These are phyloP conservation scores for Otocyon megalotis DNA, from an alignment of 2,113 vertebrate species.

Conservation along the genomic window DNA sequence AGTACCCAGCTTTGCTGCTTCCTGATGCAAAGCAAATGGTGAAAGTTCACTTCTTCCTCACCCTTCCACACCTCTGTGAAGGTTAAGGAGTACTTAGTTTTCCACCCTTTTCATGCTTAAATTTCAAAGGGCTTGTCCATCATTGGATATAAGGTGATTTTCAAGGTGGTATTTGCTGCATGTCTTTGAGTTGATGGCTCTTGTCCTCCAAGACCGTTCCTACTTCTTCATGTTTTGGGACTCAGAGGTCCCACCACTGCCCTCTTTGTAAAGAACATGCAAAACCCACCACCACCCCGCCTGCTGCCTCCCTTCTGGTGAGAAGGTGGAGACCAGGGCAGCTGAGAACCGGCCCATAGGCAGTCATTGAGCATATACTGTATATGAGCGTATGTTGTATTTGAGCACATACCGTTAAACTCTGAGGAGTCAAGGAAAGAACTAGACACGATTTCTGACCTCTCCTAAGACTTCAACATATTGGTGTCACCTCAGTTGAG, in stretches of 20 bases:
- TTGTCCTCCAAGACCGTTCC: neutral
- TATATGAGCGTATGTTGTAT: neutral
- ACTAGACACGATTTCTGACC: neutral
- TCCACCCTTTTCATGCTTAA: neutral
- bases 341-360: neutral
- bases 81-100: neutral
- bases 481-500: neutral
- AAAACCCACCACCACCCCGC: neutral
- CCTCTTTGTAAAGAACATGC: neutral
- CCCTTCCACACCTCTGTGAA: neutral
- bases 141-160: neutral
- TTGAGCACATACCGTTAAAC: neutral
- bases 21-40: neutral
- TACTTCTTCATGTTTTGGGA: neutral
- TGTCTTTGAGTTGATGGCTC: neutral
- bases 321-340: neutral
- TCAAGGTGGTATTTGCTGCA: neutral
- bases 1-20: neutral
- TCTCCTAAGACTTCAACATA: neutral
- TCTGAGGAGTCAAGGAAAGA: neutral
- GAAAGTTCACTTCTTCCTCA: neutral
- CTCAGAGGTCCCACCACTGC: neutral
- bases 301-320: neutral
- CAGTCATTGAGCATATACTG: neutral
- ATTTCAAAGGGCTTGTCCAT: constrained; percentile 6